Base-by-base conservation (phyloP, 2,888 invertebrate species). In the Phalera bucephala region DNA sequence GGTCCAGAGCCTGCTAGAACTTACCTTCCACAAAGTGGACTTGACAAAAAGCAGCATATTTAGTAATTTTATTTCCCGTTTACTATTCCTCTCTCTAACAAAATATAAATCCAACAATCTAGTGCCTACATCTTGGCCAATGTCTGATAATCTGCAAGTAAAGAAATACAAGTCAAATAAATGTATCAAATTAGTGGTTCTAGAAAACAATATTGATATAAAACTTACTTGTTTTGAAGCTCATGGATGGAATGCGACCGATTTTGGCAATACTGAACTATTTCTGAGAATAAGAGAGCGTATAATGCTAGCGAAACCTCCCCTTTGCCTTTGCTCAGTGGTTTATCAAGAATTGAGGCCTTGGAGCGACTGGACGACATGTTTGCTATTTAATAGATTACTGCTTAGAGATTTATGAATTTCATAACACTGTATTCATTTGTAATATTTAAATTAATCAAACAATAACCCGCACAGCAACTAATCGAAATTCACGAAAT, bases 201-300 rank as follows among this genome's bases (percentile, higher is more conserved):
- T n/a, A 17, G 13, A 17, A 17, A 3, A 17, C 5, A 17, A 17
- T 5, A 17, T n/a, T 17, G 17, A 17, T 17, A 5, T 3, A 21
- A 3, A 7, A 78, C 91, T 86, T 89, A 98, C 98, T 95, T 97
- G 60, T 92, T 96, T 77, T 99, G 98, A 26, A 99, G 88, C 78
- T 99, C 98, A n/a, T 96, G 95, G 19, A 99, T 96, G 7, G 97
- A 97, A 72, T 96, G 96, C 5, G 97, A 97, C 62, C 97, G 94
- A 90, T 96, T 98, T 90, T 99, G 99, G 69, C 97, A 97, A 85
- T 99, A 99, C 77, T 99, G 98, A 1, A 99, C 98, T 46, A 99
- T 94, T 92, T 99, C 99, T 11, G 99, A 98, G 82, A 99, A 99
- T 37, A 99, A 90, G 30, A 99, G 91, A 0, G 99, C 98, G 85